A percentile compares a stretch with the other conserved stretches of the same genome.
These are phyloP conservation scores for Cryptus viduatorius DNA, from an alignment of 2,888 invertebrate genomes.

Conservation along the genomic window DNA sequence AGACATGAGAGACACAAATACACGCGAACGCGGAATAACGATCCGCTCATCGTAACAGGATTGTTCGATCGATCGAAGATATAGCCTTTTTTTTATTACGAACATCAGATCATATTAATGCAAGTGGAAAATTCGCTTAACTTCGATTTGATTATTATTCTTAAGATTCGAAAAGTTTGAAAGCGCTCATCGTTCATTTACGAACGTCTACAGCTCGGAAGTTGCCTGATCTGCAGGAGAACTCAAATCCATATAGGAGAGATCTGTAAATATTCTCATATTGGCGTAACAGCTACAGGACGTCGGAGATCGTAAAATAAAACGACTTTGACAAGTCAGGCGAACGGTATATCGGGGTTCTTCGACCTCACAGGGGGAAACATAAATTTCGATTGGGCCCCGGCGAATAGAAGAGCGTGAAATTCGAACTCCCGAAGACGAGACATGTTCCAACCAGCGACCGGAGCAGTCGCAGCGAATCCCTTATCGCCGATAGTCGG, in stretches of 20 bases:
- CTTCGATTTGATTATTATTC: too few relatives aligned
- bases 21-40: too few relatives aligned
- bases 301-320: not conserved
- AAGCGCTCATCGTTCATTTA: too few relatives aligned
- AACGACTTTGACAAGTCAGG: constrained; percentile 50
- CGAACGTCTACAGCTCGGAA: too few relatives aligned
- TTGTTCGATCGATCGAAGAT: too few relatives aligned
- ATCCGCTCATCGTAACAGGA: too few relatives aligned
- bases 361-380: constrained; percentile 27
- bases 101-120: too few relatives aligned
- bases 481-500: constrained; percentile 45
- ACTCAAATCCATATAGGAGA: not conserved
- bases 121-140: too few relatives aligned
- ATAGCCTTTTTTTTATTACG: too few relatives aligned
- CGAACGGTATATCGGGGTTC: constrained; percentile 22
- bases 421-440: constrained; percentile 22
- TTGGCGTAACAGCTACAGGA: not conserved
- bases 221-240: too few relatives aligned
- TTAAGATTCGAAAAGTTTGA: too few relatives aligned
- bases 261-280: not conserved
- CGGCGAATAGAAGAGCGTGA: constrained; percentile 52
- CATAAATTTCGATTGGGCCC: constrained; percentile 59
- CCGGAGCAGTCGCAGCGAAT: constrained; percentile 11
- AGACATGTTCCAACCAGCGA: not conserved
- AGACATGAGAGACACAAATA: too few relatives aligned